Conservation (phyloP, 92 coral and sea anemone species). For the Epizoanthus scotinus region DNA sequence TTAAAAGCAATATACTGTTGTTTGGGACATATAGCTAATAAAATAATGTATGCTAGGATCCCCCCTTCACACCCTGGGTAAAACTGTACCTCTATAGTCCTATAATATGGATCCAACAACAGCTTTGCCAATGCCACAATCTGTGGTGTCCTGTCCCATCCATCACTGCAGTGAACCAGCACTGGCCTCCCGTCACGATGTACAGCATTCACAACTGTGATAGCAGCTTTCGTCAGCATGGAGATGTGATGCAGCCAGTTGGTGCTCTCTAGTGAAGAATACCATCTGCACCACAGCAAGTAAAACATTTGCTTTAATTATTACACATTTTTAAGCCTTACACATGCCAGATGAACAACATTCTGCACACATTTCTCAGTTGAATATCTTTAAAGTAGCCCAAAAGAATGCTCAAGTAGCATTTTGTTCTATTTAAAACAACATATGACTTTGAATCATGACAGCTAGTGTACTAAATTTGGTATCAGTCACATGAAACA, state of each 20-base stretch:
- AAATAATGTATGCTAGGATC: not conserved
- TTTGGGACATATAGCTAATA: too few species aligned
- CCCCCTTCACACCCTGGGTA: not conserved
- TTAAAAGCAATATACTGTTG: too few species aligned
- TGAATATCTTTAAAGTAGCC: too few species aligned
- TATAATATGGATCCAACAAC: slow-evolving; percentile 90
- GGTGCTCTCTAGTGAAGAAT: slow-evolving; percentile 87
- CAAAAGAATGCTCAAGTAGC: too few species aligned
- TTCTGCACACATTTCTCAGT: too few species aligned
- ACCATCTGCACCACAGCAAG: slow-evolving; percentile 65
- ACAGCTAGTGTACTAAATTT: too few species aligned
- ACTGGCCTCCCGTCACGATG: slow-evolving; percentile 84
- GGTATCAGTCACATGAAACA: too few species aligned
- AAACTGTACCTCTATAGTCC: slow-evolving; percentile 83
- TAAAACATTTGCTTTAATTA: not conserved
- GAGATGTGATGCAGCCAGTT: slow-evolving; percentile 94
- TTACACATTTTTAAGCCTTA: not conserved
- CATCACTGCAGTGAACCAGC: slow-evolving; percentile 97
- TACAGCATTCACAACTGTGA: slow-evolving; percentile 83
- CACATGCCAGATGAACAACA: not conserved
- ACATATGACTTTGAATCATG: too few species aligned
- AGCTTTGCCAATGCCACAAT: slow-evolving; percentile 93
- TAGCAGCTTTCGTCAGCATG: slow-evolving; percentile 76
- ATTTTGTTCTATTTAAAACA: too few species aligned
- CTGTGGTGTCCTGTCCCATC: slow-evolving; percentile 99